Evolutionary conservation across 2,797 vertebrate genomes (phyloP).

Genomic region (Parauchenoglanis ngamensis): DNA sequence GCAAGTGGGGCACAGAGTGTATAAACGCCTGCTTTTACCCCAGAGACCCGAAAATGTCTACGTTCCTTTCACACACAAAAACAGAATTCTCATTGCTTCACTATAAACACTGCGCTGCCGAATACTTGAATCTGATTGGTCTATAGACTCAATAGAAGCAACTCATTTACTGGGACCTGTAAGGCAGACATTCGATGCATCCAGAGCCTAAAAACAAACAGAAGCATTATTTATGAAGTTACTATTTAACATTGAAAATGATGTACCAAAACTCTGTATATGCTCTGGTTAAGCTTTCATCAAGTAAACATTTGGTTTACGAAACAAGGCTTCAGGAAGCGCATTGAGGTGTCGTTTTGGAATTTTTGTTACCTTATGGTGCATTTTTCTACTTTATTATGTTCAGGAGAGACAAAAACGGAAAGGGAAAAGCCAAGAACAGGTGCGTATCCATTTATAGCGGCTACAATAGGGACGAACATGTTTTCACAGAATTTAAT

Average conservation of each 20-base stretch:
- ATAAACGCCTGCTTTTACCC: not conserved
- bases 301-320: not conserved
- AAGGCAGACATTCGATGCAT: not conserved
- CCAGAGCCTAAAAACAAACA: not conserved
- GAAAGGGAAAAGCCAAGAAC: not conserved
- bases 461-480: not conserved
- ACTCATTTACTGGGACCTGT: not conserved
- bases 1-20: constrained; percentile 14
- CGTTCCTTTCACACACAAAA: not conserved
- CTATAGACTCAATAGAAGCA: not conserved
- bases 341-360: not conserved
- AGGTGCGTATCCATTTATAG: not conserved
- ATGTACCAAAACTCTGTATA: not conserved
- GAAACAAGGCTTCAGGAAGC: not conserved
- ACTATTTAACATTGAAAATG: not conserved
- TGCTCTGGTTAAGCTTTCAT: not conserved
- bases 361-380: not conserved
- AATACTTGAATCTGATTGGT: not conserved
- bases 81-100: not conserved
- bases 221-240: not conserved
- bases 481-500: not conserved
- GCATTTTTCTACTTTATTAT: not conserved
- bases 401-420: not conserved
- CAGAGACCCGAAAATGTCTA: not conserved
- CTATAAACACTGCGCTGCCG: not conserved